A percentile compares a stretch with the other conserved stretches of the same genome.
phyloP scores from a whole-genome alignment of 2,797 vertebrate species.

The Melanogrammus aeglefinus region DNA sequence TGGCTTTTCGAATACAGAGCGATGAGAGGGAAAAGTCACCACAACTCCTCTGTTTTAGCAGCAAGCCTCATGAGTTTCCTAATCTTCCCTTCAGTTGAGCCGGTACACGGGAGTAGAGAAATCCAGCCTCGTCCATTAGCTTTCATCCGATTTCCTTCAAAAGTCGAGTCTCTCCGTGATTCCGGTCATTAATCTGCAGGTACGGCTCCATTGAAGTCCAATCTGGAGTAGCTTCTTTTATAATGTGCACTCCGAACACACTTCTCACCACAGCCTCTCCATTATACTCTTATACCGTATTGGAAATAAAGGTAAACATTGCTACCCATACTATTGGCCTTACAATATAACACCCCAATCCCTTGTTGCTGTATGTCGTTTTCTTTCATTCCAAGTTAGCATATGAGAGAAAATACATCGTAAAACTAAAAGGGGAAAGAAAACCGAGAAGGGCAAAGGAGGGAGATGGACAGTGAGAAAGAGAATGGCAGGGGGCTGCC shows the following conservation, averaged over 20 bases:
- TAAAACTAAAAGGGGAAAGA: no score
- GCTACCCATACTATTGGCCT: background rate
- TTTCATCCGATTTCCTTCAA: conserved; percentile 68
- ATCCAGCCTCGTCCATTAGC: conserved; percentile 75
- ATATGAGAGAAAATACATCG: no score
- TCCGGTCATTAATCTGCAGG: conserved; percentile 70
- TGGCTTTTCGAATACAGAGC: conserved; percentile 20
- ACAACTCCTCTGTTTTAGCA: conserved; percentile 62
- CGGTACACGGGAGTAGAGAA: conserved; percentile 59
- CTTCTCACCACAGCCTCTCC: background rate
- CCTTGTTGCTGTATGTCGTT: conserved; percentile 6
- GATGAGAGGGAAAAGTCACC: background rate
- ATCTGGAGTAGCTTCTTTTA: conserved; percentile 41
- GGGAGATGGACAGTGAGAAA: conserved; percentile 15
- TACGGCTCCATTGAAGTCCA: conserved; percentile 61
- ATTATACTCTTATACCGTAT: background rate
- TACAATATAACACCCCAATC: background rate
- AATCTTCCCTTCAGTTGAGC: conserved; percentile 74
- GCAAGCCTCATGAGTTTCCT: conserved; percentile 75
- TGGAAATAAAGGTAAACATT: background rate
- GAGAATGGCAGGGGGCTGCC: conserved; percentile 33
- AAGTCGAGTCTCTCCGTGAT: conserved; percentile 59
- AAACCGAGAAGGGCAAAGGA: background rate
- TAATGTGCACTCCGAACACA: conserved; percentile 5
- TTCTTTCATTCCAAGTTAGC: conserved; percentile 5